A percentile compares a stretch with the other conserved stretches of the same genome.
Evolutionary conservation across 2,888 invertebrate genomes (phyloP).

Genomic region (Tenthredo mesomela): DNA sequence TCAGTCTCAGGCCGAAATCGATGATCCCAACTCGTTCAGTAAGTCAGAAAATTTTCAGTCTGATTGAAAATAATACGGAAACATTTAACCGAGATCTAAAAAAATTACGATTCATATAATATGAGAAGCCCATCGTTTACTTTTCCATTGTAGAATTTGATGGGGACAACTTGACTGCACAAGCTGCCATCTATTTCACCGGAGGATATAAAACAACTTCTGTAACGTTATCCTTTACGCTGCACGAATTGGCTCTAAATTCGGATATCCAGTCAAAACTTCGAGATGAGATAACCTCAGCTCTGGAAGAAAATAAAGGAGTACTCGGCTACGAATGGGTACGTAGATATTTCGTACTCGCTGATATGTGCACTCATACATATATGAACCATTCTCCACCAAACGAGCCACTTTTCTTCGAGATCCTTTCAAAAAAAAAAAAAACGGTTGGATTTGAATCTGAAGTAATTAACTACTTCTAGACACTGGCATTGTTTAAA

Average conservation of each 20-base stretch:
- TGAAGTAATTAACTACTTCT: no score
- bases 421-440: no score
- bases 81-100: not conserved
- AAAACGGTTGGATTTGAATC: no score
- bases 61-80: not conserved
- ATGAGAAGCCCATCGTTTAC: not conserved
- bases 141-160: conserved; percentile 62
- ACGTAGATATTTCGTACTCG: not conserved
- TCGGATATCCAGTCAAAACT: conserved; percentile 64
- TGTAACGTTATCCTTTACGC: conserved; percentile 61
- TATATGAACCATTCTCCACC: no score
- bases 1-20: conserved; percentile 36
- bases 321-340: conserved; percentile 69
- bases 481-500: no score
- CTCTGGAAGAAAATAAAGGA: conserved; percentile 60
- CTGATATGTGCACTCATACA: no score
- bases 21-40: conserved; percentile 61
- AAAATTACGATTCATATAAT: no score
- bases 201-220: conserved; percentile 71
- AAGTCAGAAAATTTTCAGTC: conserved; percentile 52
- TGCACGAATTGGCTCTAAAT: conserved; percentile 66
- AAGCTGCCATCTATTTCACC: conserved; percentile 68
- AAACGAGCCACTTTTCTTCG: no score
- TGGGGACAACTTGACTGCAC: conserved; percentile 68
- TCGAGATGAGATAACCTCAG: conserved; percentile 63